A percentile compares a stretch with the other conserved stretches of the same genome.
phyloP scores from a whole-genome alignment of 2,888 invertebrate species.

The Drosophila tanythrix region DNA sequence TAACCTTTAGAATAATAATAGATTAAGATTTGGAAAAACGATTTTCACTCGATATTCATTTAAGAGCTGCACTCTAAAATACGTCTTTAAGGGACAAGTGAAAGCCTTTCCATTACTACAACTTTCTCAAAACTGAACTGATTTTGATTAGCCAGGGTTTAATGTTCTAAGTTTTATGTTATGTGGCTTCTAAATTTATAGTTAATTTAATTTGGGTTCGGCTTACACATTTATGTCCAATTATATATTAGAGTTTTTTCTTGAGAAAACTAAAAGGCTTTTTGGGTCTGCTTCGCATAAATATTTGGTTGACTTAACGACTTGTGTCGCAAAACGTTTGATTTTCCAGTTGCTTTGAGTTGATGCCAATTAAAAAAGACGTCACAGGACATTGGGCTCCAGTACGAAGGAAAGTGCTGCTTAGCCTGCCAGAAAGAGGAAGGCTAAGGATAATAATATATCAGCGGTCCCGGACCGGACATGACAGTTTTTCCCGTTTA shows the following conservation, averaged over 20 bases:
- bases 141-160: background rate
- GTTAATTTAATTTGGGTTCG: background rate
- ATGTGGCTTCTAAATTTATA: background rate
- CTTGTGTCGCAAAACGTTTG: conserved; percentile 19
- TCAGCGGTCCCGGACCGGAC: conserved; percentile 61
- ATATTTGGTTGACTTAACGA: conserved; percentile 7
- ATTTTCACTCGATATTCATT: background rate
- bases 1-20: background rate
- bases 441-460: conserved; percentile 64
- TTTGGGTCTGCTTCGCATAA: background rate
- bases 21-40: background rate
- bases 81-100: fast-evolving
- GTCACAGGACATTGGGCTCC: conserved; percentile 59
- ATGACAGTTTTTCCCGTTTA: conserved; percentile 72
- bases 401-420: conserved; percentile 41
- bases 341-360: conserved; percentile 67
- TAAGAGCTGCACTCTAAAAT: background rate
- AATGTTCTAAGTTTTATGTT: background rate
- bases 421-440: conserved; percentile 26
- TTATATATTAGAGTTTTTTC: background rate
- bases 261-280: background rate
- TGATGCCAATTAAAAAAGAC: conserved; percentile 68
- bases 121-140: background rate
- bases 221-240: background rate
- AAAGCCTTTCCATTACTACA: background rate